phyloP scores from a whole-genome alignment of 64 coral and sea anemone species.

The Acropora yongei region DNA sequence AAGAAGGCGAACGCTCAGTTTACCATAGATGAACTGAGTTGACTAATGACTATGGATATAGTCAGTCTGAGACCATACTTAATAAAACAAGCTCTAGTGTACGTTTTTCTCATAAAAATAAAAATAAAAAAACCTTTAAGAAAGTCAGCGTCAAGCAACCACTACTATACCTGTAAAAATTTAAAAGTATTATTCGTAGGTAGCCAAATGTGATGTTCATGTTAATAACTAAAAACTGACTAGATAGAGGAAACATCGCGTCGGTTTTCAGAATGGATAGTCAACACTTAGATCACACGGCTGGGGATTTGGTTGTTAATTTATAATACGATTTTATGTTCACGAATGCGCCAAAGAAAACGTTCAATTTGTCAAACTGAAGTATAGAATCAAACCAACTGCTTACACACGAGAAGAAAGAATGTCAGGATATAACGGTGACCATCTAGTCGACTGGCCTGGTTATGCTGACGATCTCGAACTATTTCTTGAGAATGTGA shows the following conservation, averaged over 20 bases:
- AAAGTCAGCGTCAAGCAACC: conserved; percentile 18
- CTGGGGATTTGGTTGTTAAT: neutral
- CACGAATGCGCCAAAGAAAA: too few species aligned
- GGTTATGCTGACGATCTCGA: too few species aligned
- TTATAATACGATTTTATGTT: neutral
- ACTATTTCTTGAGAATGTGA: too few species aligned
- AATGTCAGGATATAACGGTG: too few species aligned
- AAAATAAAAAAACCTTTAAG: conserved; percentile 1
- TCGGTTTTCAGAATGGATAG: conserved; percentile 6
- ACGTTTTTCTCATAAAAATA: conserved; percentile 9
- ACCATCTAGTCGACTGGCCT: too few species aligned
- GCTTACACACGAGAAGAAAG: too few species aligned
- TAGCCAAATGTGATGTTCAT: conserved; percentile 19
- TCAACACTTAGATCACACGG: conserved; percentile 1
- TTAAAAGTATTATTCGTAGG: conserved; percentile 4
- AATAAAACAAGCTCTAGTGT: conserved; percentile 3
- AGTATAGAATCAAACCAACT: too few species aligned
- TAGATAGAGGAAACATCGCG: conserved; percentile 15
- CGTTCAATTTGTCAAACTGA: too few species aligned
- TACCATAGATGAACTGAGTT: conserved; percentile 7
- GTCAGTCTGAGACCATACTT: conserved; percentile 7
- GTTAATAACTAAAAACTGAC: conserved; percentile 17
- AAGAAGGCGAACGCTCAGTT: conserved; percentile 18
- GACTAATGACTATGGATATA: conserved; percentile 8
- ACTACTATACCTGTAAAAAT: conserved; percentile 13